These are phyloP conservation scores for Onthophagus taurus DNA, from an alignment of 1,140 invertebrate species.

Conservation along the genomic window DNA sequence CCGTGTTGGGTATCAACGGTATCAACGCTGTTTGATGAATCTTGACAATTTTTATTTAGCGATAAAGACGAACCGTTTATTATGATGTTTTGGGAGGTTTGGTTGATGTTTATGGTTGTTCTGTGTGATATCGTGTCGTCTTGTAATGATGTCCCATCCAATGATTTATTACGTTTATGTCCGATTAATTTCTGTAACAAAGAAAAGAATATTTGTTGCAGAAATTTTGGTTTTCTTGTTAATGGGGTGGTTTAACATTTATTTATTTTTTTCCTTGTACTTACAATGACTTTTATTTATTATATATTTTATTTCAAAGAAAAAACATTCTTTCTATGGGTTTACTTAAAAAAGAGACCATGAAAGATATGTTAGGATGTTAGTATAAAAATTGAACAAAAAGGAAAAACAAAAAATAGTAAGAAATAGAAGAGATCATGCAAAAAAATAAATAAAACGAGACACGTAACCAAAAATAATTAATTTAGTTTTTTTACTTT, in stretches of 20 bases:
- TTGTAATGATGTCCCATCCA: conserved; percentile 10
- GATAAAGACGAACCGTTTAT: conserved; percentile 21
- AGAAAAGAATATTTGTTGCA: neutral
- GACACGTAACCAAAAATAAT: too few relatives aligned
- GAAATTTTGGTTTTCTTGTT: neutral
- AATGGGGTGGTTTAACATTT: too few relatives aligned
- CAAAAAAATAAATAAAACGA: neutral
- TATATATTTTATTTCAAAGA: too few relatives aligned
- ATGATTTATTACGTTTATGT: conserved; percentile 7
- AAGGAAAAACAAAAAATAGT: neutral
- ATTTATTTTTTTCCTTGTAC: conserved; percentile 4
- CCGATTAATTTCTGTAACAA: conserved; percentile 4
- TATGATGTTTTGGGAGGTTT: conserved; percentile 16
- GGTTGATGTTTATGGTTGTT: conserved; percentile 28
- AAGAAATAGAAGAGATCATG: neutral
- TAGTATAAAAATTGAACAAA: neutral
- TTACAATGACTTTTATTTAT: neutral
- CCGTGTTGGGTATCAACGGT: neutral
- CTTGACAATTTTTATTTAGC: conserved; percentile 5
- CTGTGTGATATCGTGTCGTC: conserved; percentile 21
- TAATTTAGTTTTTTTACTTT: too few relatives aligned
- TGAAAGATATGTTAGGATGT: too few relatives aligned
- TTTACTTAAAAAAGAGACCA: too few relatives aligned
- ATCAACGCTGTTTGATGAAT: neutral
- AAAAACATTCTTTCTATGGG: neutral